Evolutionary conservation across 2,888 invertebrate genomes (phyloP), one percentile per base, ranked within the genome.

Genomic region (Gymnocheta viridis): DNA sequence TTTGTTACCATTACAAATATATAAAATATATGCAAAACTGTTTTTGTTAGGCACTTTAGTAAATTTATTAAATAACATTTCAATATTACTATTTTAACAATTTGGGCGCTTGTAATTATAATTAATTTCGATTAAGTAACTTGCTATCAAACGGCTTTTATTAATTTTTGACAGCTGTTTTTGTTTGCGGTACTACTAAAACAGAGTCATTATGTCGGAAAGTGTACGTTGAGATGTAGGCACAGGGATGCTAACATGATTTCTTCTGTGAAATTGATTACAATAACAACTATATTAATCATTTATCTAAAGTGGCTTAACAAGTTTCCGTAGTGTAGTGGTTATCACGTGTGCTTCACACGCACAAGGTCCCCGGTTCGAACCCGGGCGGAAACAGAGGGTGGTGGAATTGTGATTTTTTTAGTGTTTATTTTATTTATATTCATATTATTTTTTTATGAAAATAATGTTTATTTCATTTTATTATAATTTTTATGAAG

Each of bases 321-420:
- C 4, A 1, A 35, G 87, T 87, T 87, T 87, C 84, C 87, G 87
- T 87, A 87, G 87, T 87, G 87, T 87, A 87, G 87, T 87, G 89
- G 87, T 88, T 90, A 90, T 89, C 89, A 88, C 88, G 89, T 90
- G 89, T 89, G 89, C 89, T 89, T 90, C 87, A 90, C 89, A 89
- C 89, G 88, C 89, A 89, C 88, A 88, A 88, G 88, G 88, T 88
- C 88, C 88, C 88, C 88, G 88, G 88, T 88, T 89, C 88, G 88
- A 89, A 88, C 88, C 88, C 89, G 89, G 89, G 89, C 89, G 89
- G 89, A 87, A 87, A 87, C 87, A 87, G 0, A 0, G 0, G 12
- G 14, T n/a, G 0, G 6, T 1, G 2, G 14, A n/a, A n/a, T n/a
- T 5, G 17, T 14, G 22, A 22, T 10, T 51, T 27, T 4, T 58